Evolutionary conservation across 2,797 vertebrate species (phyloP).

Genomic region (Poeciliopsis paucimaculata): DNA sequence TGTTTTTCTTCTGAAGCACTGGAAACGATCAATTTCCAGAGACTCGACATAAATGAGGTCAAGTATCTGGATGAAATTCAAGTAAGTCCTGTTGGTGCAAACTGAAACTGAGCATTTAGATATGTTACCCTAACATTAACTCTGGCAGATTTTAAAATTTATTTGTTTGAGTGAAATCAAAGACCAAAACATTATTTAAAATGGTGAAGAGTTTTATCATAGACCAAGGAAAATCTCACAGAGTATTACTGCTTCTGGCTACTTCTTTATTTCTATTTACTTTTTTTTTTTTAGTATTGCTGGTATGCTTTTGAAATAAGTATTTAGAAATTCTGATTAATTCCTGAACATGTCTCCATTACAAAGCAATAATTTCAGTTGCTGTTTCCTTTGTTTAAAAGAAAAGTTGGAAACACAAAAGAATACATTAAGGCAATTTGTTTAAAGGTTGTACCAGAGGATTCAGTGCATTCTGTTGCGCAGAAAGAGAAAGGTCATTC

Average conservation of each 20-base stretch:
- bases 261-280: neutral
- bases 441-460: neutral
- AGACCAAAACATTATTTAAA: neutral
- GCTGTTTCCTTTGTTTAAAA: neutral
- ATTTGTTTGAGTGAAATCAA: neutral
- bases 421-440: neutral
- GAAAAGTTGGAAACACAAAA: neutral
- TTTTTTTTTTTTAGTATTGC: neutral
- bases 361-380: neutral
- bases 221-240: neutral
- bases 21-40: slow-evolving; percentile 88
- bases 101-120: neutral
- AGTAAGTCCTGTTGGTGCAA: slow-evolving; percentile 71
- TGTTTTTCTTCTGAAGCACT: slow-evolving; percentile 73
- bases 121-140: neutral
- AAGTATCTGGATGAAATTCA: slow-evolving; percentile 80
- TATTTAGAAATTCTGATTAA: neutral
- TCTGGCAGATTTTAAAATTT: neutral
- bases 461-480: neutral
- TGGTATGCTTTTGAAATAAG: neutral
- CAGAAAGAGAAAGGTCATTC: neutral
- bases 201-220: neutral
- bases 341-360: neutral
- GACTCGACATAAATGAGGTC: slow-evolving; percentile 73
- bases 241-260: neutral